These are phyloP conservation scores for Phalacrocorax pelagicus DNA, from an alignment of 2,113 vertebrate species.

Conservation along the genomic window DNA sequence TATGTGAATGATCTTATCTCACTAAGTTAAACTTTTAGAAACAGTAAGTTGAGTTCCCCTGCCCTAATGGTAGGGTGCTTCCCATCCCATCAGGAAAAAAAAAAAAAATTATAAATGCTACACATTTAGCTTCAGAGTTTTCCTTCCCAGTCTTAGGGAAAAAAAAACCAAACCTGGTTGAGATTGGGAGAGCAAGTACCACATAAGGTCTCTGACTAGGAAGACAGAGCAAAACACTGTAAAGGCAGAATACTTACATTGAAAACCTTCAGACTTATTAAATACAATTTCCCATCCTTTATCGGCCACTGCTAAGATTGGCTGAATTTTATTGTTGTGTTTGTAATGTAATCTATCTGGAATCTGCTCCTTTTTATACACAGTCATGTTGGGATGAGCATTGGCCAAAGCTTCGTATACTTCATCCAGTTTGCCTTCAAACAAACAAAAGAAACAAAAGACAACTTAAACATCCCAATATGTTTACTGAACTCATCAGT, in stretches of 20 bases:
- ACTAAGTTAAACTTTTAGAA: neutral
- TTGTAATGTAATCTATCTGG: conserved; percentile 84
- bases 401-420: conserved; percentile 79
- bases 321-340: conserved; percentile 85
- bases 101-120: neutral
- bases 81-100: neutral
- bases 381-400: conserved; percentile 86
- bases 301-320: conserved; percentile 84
- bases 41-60: neutral
- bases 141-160: neutral
- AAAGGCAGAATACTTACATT: conserved; percentile 75
- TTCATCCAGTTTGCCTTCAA: conserved; percentile 84
- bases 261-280: conserved; percentile 79
- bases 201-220: neutral
- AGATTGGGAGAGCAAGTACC: neutral
- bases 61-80: neutral
- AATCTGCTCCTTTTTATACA: conserved; percentile 87
- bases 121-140: neutral
- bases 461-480: neutral
- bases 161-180: neutral
- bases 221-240: neutral
- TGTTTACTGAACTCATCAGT: neutral
- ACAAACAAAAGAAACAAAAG: neutral
- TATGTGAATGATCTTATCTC: neutral
- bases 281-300: conserved; percentile 87